Conservation (phyloP, 2,797 vertebrate species). For the Monodelphis domestica region DNA sequence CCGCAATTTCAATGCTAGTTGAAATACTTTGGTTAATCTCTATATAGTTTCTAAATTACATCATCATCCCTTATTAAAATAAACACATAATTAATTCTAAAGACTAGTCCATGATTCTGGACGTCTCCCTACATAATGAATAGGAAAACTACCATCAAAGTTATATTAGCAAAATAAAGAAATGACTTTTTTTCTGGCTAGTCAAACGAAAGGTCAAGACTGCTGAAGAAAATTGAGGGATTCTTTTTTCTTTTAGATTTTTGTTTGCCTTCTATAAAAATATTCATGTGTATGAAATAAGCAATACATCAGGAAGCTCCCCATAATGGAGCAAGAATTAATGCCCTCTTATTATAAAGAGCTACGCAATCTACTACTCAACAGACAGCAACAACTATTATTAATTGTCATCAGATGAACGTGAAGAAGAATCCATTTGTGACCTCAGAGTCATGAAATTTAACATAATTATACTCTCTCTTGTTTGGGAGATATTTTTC, state of each 20-base stretch:
- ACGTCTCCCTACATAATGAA: not conserved
- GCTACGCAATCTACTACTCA: conserved; percentile 69
- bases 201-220: not conserved
- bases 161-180: not conserved
- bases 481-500: conserved; percentile 79
- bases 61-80: not conserved
- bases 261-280: conserved; percentile 49
- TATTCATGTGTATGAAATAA: conserved; percentile 49
- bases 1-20: conserved; percentile 21
- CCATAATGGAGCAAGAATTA: conserved; percentile 76
- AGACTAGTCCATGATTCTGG: conserved; percentile 8
- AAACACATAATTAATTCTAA: not conserved
- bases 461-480: conserved; percentile 84
- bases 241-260: not conserved
- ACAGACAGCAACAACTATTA: conserved; percentile 76
- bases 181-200: not conserved
- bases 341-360: conserved; percentile 76
- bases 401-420: conserved; percentile 83
- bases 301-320: conserved; percentile 64
- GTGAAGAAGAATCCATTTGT: conserved; percentile 86
- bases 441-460: conserved; percentile 84
- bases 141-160: not conserved
- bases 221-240: too few relatives aligned
- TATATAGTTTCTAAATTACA: conserved; percentile 30
- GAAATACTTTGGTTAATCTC: conserved; percentile 33